Percentiles rank a stretch among this genome's conserved stretches.
Evolutionary conservation across 2,888 invertebrate genomes (phyloP).

Genomic region (Agelastica alni): DNA sequence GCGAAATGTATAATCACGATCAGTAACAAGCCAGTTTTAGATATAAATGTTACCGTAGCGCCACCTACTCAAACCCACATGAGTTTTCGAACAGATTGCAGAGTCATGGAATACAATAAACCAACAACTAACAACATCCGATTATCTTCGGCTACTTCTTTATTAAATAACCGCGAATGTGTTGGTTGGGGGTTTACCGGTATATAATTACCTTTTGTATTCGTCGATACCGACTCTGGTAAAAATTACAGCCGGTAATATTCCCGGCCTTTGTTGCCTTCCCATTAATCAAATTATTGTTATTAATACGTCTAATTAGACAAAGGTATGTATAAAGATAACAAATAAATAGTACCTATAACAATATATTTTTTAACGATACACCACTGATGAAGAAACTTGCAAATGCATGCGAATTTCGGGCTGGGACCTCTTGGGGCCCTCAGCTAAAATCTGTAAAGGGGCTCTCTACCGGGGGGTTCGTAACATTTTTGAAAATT

Average conservation of each 20-base stretch:
- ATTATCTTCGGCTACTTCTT: conserved; percentile 21
- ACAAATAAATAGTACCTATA: conserved; percentile 4
- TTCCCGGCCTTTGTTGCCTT: neutral
- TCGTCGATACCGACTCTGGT: conserved; percentile 10
- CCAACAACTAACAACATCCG: conserved; percentile 22
- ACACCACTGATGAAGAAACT: too few relatives aligned
- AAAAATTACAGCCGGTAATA: conserved; percentile 9
- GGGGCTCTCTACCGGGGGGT: too few relatives aligned
- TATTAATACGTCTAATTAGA: conserved; percentile 11
- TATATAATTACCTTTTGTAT: conserved; percentile 26
- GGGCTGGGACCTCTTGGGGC: too few relatives aligned
- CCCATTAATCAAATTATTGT: conserved; percentile 11
- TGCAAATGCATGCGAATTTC: neutral
- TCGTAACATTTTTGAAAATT: too few relatives aligned
- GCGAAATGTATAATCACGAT: conserved; percentile 1
- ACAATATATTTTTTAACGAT: too few relatives aligned
- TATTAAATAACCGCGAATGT: conserved; percentile 24
- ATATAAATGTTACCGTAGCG: conserved; percentile 8
- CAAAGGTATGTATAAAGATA: neutral
- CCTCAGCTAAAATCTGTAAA: too few relatives aligned
- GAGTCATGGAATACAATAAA: conserved; percentile 38
- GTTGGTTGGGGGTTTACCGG: conserved; percentile 22
- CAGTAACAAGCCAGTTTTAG: neutral
- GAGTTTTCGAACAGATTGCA: conserved; percentile 24
- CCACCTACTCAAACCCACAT: conserved; percentile 15